Evolutionary conservation across 2,113 vertebrate genomes (phyloP), one percentile per base, ranked within the genome.

Genomic region (Callipepla californica): DNA sequence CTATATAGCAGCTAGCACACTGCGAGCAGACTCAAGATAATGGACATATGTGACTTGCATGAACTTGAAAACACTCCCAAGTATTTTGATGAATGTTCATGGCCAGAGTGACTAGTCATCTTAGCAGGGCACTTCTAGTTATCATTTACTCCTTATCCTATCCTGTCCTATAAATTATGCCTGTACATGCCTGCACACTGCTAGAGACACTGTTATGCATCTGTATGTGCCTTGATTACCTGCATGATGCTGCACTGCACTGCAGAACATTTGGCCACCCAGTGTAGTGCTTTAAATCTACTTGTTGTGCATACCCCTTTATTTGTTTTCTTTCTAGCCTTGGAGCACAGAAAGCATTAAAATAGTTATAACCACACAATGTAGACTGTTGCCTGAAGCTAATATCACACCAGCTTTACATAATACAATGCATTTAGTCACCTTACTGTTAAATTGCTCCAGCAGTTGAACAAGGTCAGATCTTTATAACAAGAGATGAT

Each of bases 201-300:
- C 15, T 16, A 30, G 26, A 53, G 15, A 53, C 57, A 9, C 53
- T 47, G 21, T 7, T 61, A n/a, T 5, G 2, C n/a, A 22, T 7
- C 42, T 0, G 1, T 14, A 34, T 3, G 4, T 21, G 5, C 0
- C 2, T 48, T 0, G 1, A 15, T 44, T 48, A n/a, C 8, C 8
- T 44, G 22, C 76, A 47, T 47, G 32, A 51, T 57, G 30, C 3
- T 57, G 53, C 53, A 32, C 18, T 30, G 26, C 26, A 51, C 14
- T 51, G 25, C 25, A 36, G 17, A 72, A 13, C 4, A 19, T 72
- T 79, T 81, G 45, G 38, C 18, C 75, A 38, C 2, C 7, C 5
- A 68, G 5, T 4, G 2, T 1, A 4, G 44, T 32, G 16, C 55
- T 85, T 75, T 38, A 75, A 11, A 7, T 63, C 16, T 50, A 7